Base-by-base conservation (phyloP, 30 jellyfish, hydroid and myxozoan species). In the Cassiopea xamachana region DNA sequence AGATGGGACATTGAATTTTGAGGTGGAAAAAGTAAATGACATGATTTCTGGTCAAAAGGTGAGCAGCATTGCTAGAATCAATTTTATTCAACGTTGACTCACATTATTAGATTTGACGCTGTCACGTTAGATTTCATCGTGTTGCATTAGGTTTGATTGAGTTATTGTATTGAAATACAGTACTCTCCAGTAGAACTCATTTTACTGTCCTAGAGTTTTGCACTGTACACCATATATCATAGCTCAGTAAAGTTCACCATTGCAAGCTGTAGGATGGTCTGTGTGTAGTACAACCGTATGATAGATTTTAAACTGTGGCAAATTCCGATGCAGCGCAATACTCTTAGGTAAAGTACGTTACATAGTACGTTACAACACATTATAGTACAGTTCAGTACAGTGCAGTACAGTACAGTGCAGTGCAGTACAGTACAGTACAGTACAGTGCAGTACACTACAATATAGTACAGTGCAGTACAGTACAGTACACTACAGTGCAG, bases 1-100 rank as follows among this genome's bases (percentile, higher is more conserved):
- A 87, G 97, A 92, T 80, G 99, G 99, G 12, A 61, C 87, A 43
- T 89, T 92, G 51, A 96, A 96, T 81, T 96, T 89, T 74, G 98
- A 96, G 82, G 55, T 61, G n/a, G 98, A 90, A 17, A 92, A 85
- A 48, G 98, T 96, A 45, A 85, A 72, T 18, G 95, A 92, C 79
- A 88, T 92, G 90, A 80, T 84, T 45, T 48, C 93, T 12, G 87
- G 91, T 2, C 93, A 81, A 77, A 87, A 92, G 97, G 99, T 92
- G 27, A 50, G 74, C 43, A 55, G 7, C 12, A 10, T 6, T 55
- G 7, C 10, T 55, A 6, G 7, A 55, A 55, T 55, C 12, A 55
- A 10, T 3, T 6, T 10, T 10, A 10, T 3, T 55, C 64, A 55
- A 55, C 12, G 39, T 27, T 27, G 39, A 27, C 39, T 27, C 39